phyloP scores from a whole-genome alignment of 2,888 invertebrate genomes.

The Parelbella ahira region DNA sequence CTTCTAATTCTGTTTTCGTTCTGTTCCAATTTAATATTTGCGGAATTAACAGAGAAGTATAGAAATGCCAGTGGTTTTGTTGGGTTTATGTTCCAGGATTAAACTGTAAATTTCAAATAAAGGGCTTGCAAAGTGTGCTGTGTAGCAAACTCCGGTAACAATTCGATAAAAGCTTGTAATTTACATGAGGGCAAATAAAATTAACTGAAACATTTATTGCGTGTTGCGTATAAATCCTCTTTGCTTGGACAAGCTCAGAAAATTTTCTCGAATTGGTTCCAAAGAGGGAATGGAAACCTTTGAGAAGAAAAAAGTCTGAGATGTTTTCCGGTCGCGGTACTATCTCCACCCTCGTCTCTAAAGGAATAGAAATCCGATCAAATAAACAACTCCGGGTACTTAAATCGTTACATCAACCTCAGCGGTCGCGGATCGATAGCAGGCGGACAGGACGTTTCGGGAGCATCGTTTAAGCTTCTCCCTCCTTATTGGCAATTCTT shows the following conservation, averaged over 20 bases:
- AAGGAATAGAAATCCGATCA: background rate
- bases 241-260: no score
- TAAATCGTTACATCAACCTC: constrained; percentile 26
- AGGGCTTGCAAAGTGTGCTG: constrained; percentile 6
- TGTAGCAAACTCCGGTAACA: no score
- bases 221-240: no score
- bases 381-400: constrained; percentile 5
- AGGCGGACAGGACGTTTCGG: constrained; percentile 53
- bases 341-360: no score
- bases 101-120: constrained; percentile 9
- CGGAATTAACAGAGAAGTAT: constrained; percentile 2
- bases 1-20: constrained; percentile 11
- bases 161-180: no score
- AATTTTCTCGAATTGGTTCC: no score
- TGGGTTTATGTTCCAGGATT: constrained; percentile 4
- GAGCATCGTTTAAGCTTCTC: constrained; percentile 51
- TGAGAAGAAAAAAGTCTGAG: no score
- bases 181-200: no score
- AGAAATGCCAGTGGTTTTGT: constrained; percentile 4
- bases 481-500: constrained; percentile 72
- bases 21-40: constrained; percentile 11
- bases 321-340: no score
- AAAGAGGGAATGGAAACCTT: no score
- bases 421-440: constrained; percentile 54
- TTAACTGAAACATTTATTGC: no score